Percentiles rank a stretch among this genome's conserved stretches.
These are phyloP conservation scores for Ophion obscuratus DNA, from an alignment of 2,888 invertebrate genomes.

Conservation along the genomic window DNA sequence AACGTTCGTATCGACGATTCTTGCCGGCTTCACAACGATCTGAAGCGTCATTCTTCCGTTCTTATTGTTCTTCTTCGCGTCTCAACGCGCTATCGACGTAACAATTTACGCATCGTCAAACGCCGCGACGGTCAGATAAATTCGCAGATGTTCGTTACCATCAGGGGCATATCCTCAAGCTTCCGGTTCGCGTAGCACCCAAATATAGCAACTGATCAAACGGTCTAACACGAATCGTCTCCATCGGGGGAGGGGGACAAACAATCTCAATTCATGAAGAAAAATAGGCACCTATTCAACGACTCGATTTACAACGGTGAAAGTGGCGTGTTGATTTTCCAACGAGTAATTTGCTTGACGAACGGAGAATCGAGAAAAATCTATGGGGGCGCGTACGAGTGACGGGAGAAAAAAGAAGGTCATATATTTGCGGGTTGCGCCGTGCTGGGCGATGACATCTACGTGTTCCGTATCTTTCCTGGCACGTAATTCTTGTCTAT, in stretches of 20 bases:
- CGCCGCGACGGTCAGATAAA: slow-evolving; percentile 6
- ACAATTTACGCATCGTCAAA: slow-evolving; percentile 44
- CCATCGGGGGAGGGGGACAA: slow-evolving; percentile 13
- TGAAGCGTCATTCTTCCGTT: slow-evolving; percentile 28
- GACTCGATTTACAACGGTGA: slow-evolving; percentile 8
- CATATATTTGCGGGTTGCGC: slow-evolving; percentile 44
- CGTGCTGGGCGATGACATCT: slow-evolving; percentile 77
- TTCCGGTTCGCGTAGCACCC: slow-evolving; percentile 65
- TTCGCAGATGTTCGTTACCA: slow-evolving; percentile 25
- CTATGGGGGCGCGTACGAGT: slow-evolving; percentile 44
- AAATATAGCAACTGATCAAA: slow-evolving; percentile 35
- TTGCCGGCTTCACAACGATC: slow-evolving; percentile 33
- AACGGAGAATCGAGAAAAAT: slow-evolving; percentile 57
- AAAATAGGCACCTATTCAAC: slow-evolving; percentile 10
- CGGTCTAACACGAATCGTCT: slow-evolving; percentile 20
- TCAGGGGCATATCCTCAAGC: slow-evolving; percentile 51
- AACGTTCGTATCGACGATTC: slow-evolving; percentile 38
- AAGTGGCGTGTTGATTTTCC: background rate
- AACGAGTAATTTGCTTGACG: slow-evolving; percentile 39
- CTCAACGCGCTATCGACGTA: slow-evolving; percentile 45
- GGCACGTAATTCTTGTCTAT: slow-evolving; percentile 99
- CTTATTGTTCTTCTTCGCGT: slow-evolving; percentile 5
- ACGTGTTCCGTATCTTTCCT: slow-evolving; percentile 99
- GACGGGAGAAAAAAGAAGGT: slow-evolving; percentile 50
- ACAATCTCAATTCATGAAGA: slow-evolving; percentile 35